Percentiles rank a stretch among this genome's conserved stretches.
Evolutionary conservation across 2,888 invertebrate species (phyloP).

Genomic region (Phlogophora meticulosa): DNA sequence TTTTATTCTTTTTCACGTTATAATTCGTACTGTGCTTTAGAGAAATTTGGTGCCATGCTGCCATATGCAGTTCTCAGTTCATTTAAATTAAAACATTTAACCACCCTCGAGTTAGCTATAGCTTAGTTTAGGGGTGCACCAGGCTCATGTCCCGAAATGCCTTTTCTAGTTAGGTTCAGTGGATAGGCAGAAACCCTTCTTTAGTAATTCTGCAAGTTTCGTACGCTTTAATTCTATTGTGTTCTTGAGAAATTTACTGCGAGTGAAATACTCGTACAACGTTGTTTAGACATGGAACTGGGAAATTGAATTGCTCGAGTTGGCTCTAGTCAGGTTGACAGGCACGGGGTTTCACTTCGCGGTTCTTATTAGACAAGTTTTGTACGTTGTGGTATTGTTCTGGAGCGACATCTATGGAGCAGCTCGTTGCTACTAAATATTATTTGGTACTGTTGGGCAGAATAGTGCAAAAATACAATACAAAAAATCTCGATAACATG

Average conservation of each 20-base stretch:
- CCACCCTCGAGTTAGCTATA: conserved; percentile 3
- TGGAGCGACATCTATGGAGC: conserved; percentile 16
- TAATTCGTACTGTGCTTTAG: conserved; percentile 26
- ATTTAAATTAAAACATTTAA: conserved; percentile 26
- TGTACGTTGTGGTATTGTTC: conserved; percentile 14
- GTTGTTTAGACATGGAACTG: too few relatives aligned
- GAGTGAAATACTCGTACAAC: too few relatives aligned
- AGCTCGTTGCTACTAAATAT: not conserved
- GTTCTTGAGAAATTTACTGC: too few relatives aligned
- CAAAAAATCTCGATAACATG: too few relatives aligned
- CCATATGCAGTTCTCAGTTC: conserved; percentile 8
- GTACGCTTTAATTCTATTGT: too few relatives aligned
- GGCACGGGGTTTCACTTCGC: not conserved
- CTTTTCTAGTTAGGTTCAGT: not conserved
- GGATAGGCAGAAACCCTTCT: too few relatives aligned
- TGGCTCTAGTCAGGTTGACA: conserved; percentile 2
- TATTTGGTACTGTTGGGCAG: not conserved
- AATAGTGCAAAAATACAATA: too few relatives aligned
- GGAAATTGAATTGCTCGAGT: too few relatives aligned
- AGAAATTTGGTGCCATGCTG: conserved; percentile 21
- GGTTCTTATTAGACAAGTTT: conserved; percentile 43
- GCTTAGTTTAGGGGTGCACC: not conserved
- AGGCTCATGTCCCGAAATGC: not conserved
- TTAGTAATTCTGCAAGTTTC: too few relatives aligned
- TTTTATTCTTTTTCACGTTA: too few relatives aligned